Evolutionary conservation across 2,888 invertebrate species (phyloP), one percentile per base, ranked within the genome.

Genomic region (Pristionchus arcanus): DNA sequence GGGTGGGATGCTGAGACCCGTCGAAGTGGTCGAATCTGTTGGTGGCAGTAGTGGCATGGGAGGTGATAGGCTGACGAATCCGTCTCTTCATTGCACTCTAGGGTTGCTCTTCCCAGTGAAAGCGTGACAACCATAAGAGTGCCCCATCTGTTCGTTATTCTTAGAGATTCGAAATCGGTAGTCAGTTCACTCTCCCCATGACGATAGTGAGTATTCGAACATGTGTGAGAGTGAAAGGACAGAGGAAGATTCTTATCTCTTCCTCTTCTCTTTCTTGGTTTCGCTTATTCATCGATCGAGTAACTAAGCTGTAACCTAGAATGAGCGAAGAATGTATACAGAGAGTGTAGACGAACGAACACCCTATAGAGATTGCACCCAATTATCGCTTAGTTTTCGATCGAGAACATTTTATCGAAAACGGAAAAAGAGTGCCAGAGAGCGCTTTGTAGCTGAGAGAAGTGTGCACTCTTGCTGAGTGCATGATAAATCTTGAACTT

Each of bases 191-290:
- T 77, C 34, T 34, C 71, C 37, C n/a, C 74, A 28, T 77, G 74
- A 77, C 37, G 42, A 1, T 37, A 31, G 9, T 11, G 25, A 37
- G 74, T 77, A 37, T 77, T 77, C 74, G 74, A 77, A 77, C 71
- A 71, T 77, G 42, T 77, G 74, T 77, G 74, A 77, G 74, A 77
- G 74, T 37, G 74, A 77, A 77, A 77, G 74, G 74, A 77, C 74
- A 77, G 74, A 31, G 71, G 42, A 21, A 77, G 74, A 77, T 77
- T 42, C 74, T 77, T 77, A 77, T 77, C 74, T 77, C 34, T 34
- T 68, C 66, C 15, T 34, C 34, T 68, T 7, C 68, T 31, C 68
- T 77, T n/a, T n/a, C 74, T 77, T 42, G 37, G 74, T 77, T 77
- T 42, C 42, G 31, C 74, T 68, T 34, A 21, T 42, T 21, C 42